Evolutionary conservation across 2,888 invertebrate genomes (phyloP).

Genomic region (Liposcelis brunnea): DNA sequence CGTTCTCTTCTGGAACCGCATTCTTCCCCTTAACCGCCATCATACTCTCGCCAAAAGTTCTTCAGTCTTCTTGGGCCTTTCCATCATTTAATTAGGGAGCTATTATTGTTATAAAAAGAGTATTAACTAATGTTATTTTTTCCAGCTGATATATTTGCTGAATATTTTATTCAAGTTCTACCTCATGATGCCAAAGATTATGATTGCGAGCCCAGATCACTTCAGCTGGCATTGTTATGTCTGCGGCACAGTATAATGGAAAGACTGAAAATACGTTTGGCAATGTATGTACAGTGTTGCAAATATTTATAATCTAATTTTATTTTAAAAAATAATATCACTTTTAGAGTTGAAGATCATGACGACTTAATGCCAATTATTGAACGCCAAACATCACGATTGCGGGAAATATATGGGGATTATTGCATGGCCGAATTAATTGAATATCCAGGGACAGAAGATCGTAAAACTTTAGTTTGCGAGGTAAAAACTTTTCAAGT

Average conservation of each 20-base stretch:
- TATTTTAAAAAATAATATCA: too few species aligned
- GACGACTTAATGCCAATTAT: slow-evolving; percentile 19
- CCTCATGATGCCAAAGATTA: slow-evolving; percentile 9
- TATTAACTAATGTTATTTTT: background rate
- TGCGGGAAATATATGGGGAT: slow-evolving; percentile 18
- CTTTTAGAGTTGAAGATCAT: slow-evolving; percentile 19
- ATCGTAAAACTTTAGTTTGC: slow-evolving; percentile 17
- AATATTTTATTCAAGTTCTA: slow-evolving; percentile 12
- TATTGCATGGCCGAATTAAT: slow-evolving; percentile 18
- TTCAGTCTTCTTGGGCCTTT: too few species aligned
- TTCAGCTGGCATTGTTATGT: slow-evolving; percentile 13
- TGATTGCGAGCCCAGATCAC: background rate
- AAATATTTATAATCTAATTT: too few species aligned
- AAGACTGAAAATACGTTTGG: slow-evolving; percentile 14
- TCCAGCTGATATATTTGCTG: slow-evolving; percentile 13
- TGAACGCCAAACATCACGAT: slow-evolving; percentile 13
- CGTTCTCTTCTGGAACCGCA: too few species aligned
- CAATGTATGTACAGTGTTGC: slow-evolving; percentile 10
- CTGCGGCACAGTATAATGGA: slow-evolving; percentile 12
- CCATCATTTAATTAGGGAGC: too few species aligned
- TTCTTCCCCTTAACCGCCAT: too few species aligned
- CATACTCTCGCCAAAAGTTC: too few species aligned
- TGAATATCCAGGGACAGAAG: slow-evolving; percentile 16
- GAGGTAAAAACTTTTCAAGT: slow-evolving; percentile 18
- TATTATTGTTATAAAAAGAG: too few species aligned